These are phyloP conservation scores for Xiphophorus couchianus DNA, from an alignment of 2,113 vertebrate genomes.

Conservation along the genomic window DNA sequence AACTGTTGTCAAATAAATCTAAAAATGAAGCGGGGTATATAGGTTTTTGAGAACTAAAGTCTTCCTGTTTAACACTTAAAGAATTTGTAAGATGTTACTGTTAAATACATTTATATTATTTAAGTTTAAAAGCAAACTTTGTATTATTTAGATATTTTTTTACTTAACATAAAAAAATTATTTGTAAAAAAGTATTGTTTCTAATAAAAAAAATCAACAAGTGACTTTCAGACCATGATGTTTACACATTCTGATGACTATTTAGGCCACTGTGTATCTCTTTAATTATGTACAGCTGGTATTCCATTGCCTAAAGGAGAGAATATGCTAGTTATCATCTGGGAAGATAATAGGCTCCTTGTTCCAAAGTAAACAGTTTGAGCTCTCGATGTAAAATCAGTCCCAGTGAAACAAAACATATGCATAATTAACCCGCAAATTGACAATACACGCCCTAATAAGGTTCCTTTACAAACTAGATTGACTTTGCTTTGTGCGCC, in stretches of 20 bases:
- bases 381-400: too few relatives aligned
- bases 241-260: too few relatives aligned
- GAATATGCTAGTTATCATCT: too few relatives aligned
- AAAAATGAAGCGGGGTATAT: background rate
- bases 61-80: background rate
- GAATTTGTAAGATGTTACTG: background rate
- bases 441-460: conserved; percentile 9
- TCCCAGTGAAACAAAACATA: background rate
- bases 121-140: background rate
- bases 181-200: too few relatives aligned
- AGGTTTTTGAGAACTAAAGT: background rate
- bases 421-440: background rate
- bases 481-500: conserved; percentile 49
- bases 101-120: background rate
- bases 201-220: too few relatives aligned
- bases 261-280: too few relatives aligned
- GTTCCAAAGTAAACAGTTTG: too few relatives aligned
- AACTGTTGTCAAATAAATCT: conserved; percentile 16
- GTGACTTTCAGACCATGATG: too few relatives aligned
- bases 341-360: too few relatives aligned
- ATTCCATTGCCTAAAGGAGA: too few relatives aligned
- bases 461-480: conserved; percentile 2
- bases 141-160: background rate
- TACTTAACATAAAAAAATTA: background rate
- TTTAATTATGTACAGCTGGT: too few relatives aligned